A percentile compares a stretch with the other conserved stretches of the same genome.
Evolutionary conservation across 2,888 invertebrate genomes (phyloP).

Genomic region (Ectemnius lituratus): DNA sequence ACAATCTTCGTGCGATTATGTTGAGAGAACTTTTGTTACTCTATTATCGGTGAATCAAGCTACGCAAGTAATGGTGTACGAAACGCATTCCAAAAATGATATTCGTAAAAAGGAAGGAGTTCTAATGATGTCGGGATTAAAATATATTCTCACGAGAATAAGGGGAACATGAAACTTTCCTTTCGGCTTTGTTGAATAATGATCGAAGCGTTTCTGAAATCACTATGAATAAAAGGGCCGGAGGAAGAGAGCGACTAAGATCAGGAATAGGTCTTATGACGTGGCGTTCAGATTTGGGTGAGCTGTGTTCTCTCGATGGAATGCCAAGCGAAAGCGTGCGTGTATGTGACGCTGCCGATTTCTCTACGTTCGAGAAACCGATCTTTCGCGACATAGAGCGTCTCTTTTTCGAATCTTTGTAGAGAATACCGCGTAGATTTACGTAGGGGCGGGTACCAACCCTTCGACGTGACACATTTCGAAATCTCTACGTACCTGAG

Average conservation of each 20-base stretch:
- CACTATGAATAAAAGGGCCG: background rate
- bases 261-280: background rate
- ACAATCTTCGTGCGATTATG: too few species aligned
- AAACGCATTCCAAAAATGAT: background rate
- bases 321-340: slow-evolving; percentile 6
- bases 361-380: slow-evolving; percentile 50
- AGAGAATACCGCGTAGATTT: slow-evolving; percentile 68
- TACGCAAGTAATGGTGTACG: too few species aligned
- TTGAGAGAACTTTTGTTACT: too few species aligned
- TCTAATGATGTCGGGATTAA: background rate
- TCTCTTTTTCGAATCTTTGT: slow-evolving; percentile 41
- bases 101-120: too few species aligned
- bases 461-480: slow-evolving; percentile 8
- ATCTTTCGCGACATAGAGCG: slow-evolving; percentile 52
- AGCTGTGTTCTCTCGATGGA: background rate
- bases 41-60: too few species aligned
- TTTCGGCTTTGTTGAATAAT: background rate
- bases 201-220: background rate
- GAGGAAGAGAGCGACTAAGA: background rate
- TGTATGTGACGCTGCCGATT: slow-evolving; percentile 56
- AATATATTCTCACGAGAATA: background rate
- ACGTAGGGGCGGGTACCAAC: slow-evolving; percentile 57
- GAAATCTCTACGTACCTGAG: slow-evolving; percentile 1
- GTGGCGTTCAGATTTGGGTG: background rate
- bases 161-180: background rate